A percentile compares a stretch with the other conserved stretches of the same genome.
Evolutionary conservation across 1,140 invertebrate genomes (phyloP).

Genomic region (Gryon sp.): DNA sequence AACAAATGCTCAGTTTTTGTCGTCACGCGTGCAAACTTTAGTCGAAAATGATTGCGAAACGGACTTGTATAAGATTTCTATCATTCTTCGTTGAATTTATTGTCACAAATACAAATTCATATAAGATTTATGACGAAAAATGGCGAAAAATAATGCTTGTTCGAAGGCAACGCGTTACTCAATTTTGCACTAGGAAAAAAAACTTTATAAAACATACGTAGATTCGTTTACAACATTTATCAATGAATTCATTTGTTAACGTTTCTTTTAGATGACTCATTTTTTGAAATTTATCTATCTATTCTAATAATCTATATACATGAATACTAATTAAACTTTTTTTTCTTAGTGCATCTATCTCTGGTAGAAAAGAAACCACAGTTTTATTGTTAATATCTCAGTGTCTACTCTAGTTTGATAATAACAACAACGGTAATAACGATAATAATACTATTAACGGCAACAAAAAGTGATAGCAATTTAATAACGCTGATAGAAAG

Average conservation of each 20-base stretch:
- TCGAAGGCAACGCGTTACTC: slow-evolving; percentile 19
- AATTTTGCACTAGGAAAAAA: too few relatives aligned
- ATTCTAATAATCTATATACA: too few relatives aligned
- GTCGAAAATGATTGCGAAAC: too few relatives aligned
- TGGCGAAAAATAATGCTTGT: slow-evolving; percentile 1
- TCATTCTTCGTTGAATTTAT: too few relatives aligned
- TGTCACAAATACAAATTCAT: too few relatives aligned
- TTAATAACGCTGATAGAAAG: slow-evolving; percentile 18
- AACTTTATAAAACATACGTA: too few relatives aligned
- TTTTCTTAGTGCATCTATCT: background rate
- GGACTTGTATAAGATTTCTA: too few relatives aligned
- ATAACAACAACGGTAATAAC: slow-evolving; percentile 59
- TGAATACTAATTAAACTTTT: too few relatives aligned
- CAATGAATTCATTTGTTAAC: too few relatives aligned
- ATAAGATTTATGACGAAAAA: slow-evolving; percentile 15
- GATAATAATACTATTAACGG: slow-evolving; percentile 64
- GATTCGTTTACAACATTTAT: too few relatives aligned
- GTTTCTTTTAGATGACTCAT: too few relatives aligned
- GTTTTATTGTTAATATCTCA: slow-evolving; percentile 9
- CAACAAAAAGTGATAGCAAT: slow-evolving; percentile 52
- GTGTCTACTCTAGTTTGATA: slow-evolving; percentile 25
- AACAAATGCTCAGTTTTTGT: slow-evolving; percentile 13
- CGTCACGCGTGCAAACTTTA: slow-evolving; percentile 2
- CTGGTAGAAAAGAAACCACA: slow-evolving; percentile 6
- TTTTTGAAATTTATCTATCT: too few relatives aligned